phyloP scores from a whole-genome alignment of 2,797 vertebrate species.

The Argentina silus region DNA sequence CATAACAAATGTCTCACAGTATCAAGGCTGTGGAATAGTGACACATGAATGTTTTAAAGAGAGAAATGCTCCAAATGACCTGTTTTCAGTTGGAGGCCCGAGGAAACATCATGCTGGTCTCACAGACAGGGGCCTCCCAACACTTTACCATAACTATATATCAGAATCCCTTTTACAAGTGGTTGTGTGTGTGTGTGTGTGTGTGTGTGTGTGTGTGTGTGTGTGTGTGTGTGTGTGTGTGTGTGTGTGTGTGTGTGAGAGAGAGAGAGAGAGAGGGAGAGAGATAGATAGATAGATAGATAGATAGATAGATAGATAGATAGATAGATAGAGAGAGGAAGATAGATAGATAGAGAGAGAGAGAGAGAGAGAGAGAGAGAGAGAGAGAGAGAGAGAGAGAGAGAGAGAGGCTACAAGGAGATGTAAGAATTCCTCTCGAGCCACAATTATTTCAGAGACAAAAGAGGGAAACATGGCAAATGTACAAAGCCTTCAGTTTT shows the following conservation, averaged over 20 bases:
- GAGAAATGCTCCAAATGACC: constrained; percentile 56
- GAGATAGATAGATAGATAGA: too few species aligned
- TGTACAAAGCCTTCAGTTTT: constrained; percentile 52
- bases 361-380: not conserved
- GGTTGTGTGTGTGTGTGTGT: constrained; percentile 1
- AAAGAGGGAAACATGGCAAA: constrained; percentile 55
- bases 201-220: too few species aligned
- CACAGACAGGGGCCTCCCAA: constrained; percentile 34
- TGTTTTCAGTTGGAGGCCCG: constrained; percentile 47
- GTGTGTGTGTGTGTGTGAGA: constrained; percentile 10
- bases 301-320: too few species aligned
- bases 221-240: not conserved
- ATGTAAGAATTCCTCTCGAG: constrained; percentile 65
- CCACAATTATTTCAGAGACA: constrained; percentile 72
- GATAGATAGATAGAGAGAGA: not conserved
- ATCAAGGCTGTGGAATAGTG: constrained; percentile 23
- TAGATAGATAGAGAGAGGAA: not conserved
- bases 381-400: not conserved
- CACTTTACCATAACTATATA: not conserved
- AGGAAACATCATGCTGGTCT: constrained; percentile 50
- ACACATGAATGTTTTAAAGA: constrained; percentile 65
- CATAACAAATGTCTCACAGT: constrained; percentile 23
- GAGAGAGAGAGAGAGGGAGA: not conserved
- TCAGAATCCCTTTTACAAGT: not conserved
- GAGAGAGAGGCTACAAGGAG: not conserved